Evolutionary conservation across 2,888 invertebrate genomes (phyloP).

Genomic region (Pristionchus maxplancki): DNA sequence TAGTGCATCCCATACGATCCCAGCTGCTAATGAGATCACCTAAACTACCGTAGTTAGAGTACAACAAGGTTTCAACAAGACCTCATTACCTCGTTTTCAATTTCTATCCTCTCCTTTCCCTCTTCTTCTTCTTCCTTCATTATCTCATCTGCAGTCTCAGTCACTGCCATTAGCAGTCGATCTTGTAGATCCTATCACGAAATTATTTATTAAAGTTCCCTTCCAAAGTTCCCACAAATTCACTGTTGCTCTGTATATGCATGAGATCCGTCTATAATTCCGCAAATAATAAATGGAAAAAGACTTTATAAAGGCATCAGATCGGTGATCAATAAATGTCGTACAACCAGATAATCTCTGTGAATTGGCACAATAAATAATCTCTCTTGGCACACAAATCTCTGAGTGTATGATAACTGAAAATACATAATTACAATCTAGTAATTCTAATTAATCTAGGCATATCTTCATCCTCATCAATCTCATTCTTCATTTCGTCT

Average conservation of each 20-base stretch:
- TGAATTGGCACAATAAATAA: conserved; percentile 7
- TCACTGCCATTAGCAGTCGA: conserved; percentile 56
- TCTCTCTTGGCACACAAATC: conserved; percentile 30
- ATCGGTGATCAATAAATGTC: neutral
- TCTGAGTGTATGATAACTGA: neutral
- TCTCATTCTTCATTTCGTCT: conserved; percentile 42
- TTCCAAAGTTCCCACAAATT: neutral
- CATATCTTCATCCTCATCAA: conserved; percentile 46
- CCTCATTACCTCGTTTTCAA: conserved; percentile 53
- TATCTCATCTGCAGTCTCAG: conserved; percentile 59
- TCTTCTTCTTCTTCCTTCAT: conserved; percentile 39
- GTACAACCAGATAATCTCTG: conserved; percentile 33
- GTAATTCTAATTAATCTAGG: conserved; percentile 38
- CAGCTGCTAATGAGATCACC: conserved; percentile 30
- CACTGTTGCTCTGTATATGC: neutral
- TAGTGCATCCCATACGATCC: conserved; percentile 59
- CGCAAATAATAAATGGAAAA: neutral
- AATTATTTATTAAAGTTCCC: neutral
- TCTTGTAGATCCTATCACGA: conserved; percentile 59
- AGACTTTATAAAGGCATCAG: neutral
- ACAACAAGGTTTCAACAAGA: neutral
- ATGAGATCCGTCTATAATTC: neutral
- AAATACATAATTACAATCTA: neutral
- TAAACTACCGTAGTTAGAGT: neutral
- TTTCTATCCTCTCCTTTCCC: neutral